These are phyloP conservation scores for Tipula vernalis DNA, from an alignment of 2,888 invertebrate species.

Conservation along the genomic window DNA sequence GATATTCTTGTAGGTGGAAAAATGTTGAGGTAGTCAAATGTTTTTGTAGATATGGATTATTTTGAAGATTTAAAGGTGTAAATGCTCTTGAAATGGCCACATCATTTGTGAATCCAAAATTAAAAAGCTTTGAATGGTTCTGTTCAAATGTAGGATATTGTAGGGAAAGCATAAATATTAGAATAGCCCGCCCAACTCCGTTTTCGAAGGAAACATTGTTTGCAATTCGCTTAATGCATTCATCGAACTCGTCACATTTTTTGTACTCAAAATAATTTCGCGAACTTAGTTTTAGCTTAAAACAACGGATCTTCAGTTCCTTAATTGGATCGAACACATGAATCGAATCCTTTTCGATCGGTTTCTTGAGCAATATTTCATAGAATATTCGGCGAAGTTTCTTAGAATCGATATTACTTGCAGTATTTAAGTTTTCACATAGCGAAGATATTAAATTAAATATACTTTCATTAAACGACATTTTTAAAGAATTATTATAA, in stretches of 20 bases:
- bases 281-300: slow-evolving; percentile 23
- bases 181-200: slow-evolving; percentile 19
- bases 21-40: neutral
- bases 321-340: slow-evolving; percentile 22
- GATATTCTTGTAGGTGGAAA: neutral
- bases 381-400: slow-evolving; percentile 14
- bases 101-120: neutral
- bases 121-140: neutral
- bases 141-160: neutral
- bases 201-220: slow-evolving; percentile 20
- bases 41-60: neutral
- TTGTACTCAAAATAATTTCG: slow-evolving; percentile 18
- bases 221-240: slow-evolving; percentile 18
- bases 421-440: slow-evolving; percentile 20
- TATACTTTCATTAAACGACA: slow-evolving; percentile 21
- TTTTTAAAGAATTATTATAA: neutral
- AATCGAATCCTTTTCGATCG: slow-evolving; percentile 16
- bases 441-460: slow-evolving; percentile 22
- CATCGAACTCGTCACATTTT: slow-evolving; percentile 21
- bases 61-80: neutral
- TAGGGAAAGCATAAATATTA: neutral
- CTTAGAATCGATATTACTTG: slow-evolving; percentile 14
- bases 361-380: slow-evolving; percentile 25
- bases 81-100: neutral
- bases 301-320: slow-evolving; percentile 22